Conservation (phyloP, 2,797 vertebrate species). For the Myripristis jacobus region DNA sequence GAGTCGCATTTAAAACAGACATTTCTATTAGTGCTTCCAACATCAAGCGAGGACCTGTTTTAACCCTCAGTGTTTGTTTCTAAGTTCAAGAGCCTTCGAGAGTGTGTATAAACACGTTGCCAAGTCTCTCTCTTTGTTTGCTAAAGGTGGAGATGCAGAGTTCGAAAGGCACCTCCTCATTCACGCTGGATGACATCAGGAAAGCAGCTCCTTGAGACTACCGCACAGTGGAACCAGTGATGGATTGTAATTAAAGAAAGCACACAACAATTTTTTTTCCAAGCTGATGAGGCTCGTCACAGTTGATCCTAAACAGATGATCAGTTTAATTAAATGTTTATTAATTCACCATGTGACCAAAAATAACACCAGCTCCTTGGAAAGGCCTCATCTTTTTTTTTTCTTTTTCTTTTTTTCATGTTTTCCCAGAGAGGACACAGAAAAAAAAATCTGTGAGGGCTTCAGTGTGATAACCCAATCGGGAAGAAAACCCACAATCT, state of each 20-base stretch:
- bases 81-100: background rate
- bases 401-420: no score
- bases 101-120: no score
- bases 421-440: constrained; percentile 7
- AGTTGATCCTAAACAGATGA: constrained; percentile 35
- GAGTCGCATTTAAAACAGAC: background rate
- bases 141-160: background rate
- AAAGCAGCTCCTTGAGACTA: background rate
- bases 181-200: background rate
- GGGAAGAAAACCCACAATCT: constrained; percentile 7
- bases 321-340: constrained; percentile 25
- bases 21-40: background rate
- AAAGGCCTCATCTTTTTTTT: constrained; percentile 3
- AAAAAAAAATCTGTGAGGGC: background rate
- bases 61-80: background rate
- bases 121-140: background rate
- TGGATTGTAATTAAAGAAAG: constrained; percentile 13
- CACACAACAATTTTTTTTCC: constrained; percentile 11
- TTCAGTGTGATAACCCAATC: constrained; percentile 22
- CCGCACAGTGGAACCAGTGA: background rate
- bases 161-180: constrained; percentile 9
- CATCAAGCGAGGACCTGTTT: background rate
- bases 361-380: constrained; percentile 8
- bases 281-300: constrained; percentile 28
- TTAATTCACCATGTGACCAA: constrained; percentile 19